Evolutionary conservation across 92 coral and sea anemone genomes (phyloP).

Genomic region (Umimayanthus kanabou): DNA sequence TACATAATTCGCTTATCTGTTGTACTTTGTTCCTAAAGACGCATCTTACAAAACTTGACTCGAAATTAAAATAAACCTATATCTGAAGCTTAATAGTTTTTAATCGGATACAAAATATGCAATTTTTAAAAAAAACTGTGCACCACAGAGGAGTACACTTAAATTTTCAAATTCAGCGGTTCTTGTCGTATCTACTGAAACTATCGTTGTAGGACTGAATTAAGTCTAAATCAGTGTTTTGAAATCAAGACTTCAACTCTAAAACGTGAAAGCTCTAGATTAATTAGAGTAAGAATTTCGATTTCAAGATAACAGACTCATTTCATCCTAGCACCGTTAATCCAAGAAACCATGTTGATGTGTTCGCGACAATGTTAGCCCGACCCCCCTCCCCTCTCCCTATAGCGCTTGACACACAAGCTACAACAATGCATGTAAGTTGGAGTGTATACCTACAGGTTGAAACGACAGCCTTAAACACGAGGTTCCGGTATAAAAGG

Average conservation of each 20-base stretch:
- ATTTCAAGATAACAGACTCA: neutral
- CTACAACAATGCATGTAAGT: too few relatives aligned
- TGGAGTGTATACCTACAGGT: too few relatives aligned
- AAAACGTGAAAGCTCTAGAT: too few relatives aligned
- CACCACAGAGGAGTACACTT: neutral
- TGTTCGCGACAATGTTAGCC: too few relatives aligned
- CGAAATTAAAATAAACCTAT: slow-evolving; percentile 22
- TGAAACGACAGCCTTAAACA: too few relatives aligned
- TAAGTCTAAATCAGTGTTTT: neutral
- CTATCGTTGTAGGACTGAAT: neutral
- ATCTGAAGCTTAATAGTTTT: neutral
- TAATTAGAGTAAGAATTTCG: neutral
- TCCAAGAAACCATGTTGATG: neutral
- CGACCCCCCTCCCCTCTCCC: too few relatives aligned
- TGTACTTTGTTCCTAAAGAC: slow-evolving; percentile 2
- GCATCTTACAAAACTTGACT: slow-evolving; percentile 12
- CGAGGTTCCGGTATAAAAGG: too few relatives aligned
- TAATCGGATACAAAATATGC: slow-evolving; percentile 19
- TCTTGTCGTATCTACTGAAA: neutral
- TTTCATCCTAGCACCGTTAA: neutral
- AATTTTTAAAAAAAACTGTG: slow-evolving; percentile 15
- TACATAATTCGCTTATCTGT: slow-evolving; percentile 23
- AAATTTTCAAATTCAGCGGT: neutral
- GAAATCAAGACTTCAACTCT: too few relatives aligned
- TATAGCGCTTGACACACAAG: too few relatives aligned